Evolutionary conservation across 2,888 invertebrate genomes (phyloP), one percentile per base, ranked within the genome.

Genomic region (Teinopalpus imperialis): DNA sequence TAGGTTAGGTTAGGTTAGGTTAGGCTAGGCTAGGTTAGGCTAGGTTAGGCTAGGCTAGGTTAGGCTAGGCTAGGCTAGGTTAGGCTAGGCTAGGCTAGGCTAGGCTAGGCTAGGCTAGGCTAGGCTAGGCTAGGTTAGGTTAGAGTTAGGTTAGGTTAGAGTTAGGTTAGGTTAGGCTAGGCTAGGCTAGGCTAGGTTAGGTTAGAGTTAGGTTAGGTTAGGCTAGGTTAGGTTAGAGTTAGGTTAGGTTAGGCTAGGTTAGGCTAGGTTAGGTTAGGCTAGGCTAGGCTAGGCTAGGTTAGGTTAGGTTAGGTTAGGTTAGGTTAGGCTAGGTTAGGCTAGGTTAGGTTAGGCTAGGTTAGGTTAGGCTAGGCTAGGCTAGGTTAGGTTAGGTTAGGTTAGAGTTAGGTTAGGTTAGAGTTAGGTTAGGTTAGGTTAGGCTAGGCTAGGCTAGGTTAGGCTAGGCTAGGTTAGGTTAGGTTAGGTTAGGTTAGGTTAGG

Each of bases 1-100:
- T n/a, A 48, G 51, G 48, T 51, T 51, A 51, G 51, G 51, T 51
- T 51, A 44, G 51, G 51, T 51, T 51, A 48, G 51, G 48, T 51
- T 51, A 51, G 51, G 48, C 48, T 51, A 48, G 51, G 51, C 48
- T 51, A 48, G 48, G 50, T 51, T 51, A 50, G 50, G 43, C 43
- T 43, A 43, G 43, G 46, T 43, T 43, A 42, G 43, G 46, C 43
- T 46, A 50, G 49, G 46, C 43, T 46, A 42, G 46, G 43, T 46
- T 46, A 43, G 46, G 46, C 43, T 40, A 32, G 31, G 44, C 39
- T 44, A 29, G 41, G 29, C 14, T 23, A 24, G 23, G 31, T 24
- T 14, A 13, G 23, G 31, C 13, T 45, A 45, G 42, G 45, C 42
- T 43, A 42, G 45, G 42, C 42, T 48, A 44, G 47, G 47, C 42